Base-by-base conservation (phyloP, 2,888 invertebrate species). In the Drosophila kokeensis region DNA sequence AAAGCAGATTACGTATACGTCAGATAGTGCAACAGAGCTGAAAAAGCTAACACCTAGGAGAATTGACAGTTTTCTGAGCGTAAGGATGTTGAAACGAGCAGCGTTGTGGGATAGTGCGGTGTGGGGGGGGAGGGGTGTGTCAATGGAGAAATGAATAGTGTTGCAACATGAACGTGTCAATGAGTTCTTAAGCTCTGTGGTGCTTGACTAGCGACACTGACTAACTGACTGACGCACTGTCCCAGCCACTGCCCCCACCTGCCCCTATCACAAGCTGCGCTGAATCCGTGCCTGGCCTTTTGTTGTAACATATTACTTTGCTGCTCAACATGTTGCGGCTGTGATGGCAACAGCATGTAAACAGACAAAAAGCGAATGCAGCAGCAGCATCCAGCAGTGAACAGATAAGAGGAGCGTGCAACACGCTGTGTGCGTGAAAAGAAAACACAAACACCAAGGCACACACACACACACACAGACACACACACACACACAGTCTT, bases 121-220 rank as follows among this genome's bases (percentile, higher is more conserved):
- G 38, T 29, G 11, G 24, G 52, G 24, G 32, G 2, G 21, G 32
- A 1, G 21, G 18, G 36, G 18, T 4, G 40, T 55, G 55, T 34
- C 49, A 21, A 40, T 77, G 68, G 65, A 72, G 65, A 59, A 72
- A 67, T 74, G 67, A 73, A 83, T 72, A 83, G 83, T 85, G 85
- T 74, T 81, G 89, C 81, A 78, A 58, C 76, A 63, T 49, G 70
- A 68, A 87, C 85, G 87, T 87, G 87, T 87, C 88, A 87, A 87
- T 85, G 88, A 81, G 87, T 73, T 87, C 76, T 77, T 77, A 81
- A 89, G 89, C 76, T 74, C 24, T 71, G 71, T 72, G 55, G 70
- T 57, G 50, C 64, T 66, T 73, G 68, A 65, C 59, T 69, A 66
- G 32, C 66, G 65, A 34, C 58, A 50, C 38, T 45, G 45, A 54